These are phyloP conservation scores for Philereme transversata DNA, from an alignment of 2,888 invertebrate species.

Conservation along the genomic window DNA sequence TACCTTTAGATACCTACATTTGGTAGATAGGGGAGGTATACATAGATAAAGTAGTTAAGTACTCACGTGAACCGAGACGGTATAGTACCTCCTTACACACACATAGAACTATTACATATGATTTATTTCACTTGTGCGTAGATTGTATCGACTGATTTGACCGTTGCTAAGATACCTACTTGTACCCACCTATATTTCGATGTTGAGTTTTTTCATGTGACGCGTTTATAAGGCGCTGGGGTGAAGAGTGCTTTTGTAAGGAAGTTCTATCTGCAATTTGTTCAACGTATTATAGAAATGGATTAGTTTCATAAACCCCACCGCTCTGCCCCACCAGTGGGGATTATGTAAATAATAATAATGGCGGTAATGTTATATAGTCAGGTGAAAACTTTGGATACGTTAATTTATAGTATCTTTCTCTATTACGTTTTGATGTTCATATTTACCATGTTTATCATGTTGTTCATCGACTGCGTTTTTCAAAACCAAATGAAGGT, in stretches of 20 bases:
- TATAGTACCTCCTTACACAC: conserved; percentile 48
- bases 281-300: too few species aligned
- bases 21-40: conserved; percentile 26
- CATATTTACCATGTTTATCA: too few species aligned
- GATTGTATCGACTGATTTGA: conserved; percentile 43
- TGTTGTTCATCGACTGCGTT: too few species aligned
- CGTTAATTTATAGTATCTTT: too few species aligned
- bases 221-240: not conserved
- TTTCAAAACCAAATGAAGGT: too few species aligned
- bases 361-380: too few species aligned
- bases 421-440: too few species aligned
- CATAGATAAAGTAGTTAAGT: conserved; percentile 40
- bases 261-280: not conserved
- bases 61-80: conserved; percentile 50
- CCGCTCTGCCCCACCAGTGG: too few species aligned
- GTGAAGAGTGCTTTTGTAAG: not conserved
- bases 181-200: conserved; percentile 38
- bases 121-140: conserved; percentile 58
- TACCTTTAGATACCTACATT: conserved; percentile 19
- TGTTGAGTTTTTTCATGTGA: conserved; percentile 37
- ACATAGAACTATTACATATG: conserved; percentile 52
- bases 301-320: too few species aligned
- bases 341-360: too few species aligned
- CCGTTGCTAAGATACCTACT: conserved; percentile 57
- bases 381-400: too few species aligned